A percentile compares a stretch with the other conserved stretches of the same genome.
Evolutionary conservation across 2,113 vertebrate species (phyloP).

Genomic region (Syrrhaptes paradoxus): DNA sequence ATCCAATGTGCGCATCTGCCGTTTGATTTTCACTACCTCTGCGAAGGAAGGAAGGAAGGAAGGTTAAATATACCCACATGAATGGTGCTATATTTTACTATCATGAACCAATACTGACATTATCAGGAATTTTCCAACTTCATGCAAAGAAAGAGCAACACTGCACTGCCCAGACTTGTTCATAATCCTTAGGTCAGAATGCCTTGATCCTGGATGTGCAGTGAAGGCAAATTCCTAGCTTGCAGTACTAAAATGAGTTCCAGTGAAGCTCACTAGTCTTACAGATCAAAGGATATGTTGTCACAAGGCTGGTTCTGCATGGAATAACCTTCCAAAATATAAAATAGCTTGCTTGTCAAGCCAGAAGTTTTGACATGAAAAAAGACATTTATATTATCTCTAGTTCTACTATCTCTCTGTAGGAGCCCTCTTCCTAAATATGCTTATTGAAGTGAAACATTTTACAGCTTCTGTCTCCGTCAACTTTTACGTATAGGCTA

Average conservation of each 20-base stretch:
- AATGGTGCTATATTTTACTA: neutral
- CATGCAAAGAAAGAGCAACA: neutral
- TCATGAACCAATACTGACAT: neutral
- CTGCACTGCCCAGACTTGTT: neutral
- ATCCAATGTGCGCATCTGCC: neutral
- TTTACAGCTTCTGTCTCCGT: neutral
- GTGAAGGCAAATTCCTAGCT: neutral
- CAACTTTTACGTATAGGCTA: neutral
- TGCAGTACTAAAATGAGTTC: neutral
- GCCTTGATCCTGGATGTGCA: neutral
- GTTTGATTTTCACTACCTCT: neutral
- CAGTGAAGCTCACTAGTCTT: neutral
- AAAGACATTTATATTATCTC: constrained; percentile 24
- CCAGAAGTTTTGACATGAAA: constrained; percentile 3
- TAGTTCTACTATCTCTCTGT: neutral
- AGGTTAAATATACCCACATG: neutral
- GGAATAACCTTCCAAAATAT: constrained; percentile 25
- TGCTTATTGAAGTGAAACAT: constrained; percentile 16
- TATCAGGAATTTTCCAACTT: neutral
- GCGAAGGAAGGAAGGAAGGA: too few species aligned
- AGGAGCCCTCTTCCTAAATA: neutral
- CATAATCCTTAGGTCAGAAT: constrained; percentile 14
- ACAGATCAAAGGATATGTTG: constrained; percentile 27
- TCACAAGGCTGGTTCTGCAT: neutral
- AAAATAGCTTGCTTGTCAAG: constrained; percentile 10